phyloP scores from a whole-genome alignment of 2,888 invertebrate species.

The Trisateles emortualis region DNA sequence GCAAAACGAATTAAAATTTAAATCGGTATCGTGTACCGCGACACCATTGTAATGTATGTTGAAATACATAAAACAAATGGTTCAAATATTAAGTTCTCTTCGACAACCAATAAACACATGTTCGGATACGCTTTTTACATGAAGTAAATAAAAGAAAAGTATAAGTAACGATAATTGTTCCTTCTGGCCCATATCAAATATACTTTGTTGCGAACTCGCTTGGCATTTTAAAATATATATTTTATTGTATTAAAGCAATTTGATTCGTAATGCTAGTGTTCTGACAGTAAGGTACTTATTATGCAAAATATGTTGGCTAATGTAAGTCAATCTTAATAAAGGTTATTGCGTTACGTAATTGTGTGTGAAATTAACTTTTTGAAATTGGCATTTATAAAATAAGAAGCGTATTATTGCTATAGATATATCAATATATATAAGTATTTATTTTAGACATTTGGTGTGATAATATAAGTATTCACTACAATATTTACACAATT shows the following conservation, averaged over 20 bases:
- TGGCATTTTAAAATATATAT: conserved; percentile 27
- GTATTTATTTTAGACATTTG: too few species aligned
- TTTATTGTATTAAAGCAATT: conserved; percentile 31
- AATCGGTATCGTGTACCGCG: conserved; percentile 27
- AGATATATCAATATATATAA: too few species aligned
- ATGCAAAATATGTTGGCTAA: conserved; percentile 37
- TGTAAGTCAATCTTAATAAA: conserved; percentile 24
- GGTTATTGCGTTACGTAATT: conserved; percentile 29
- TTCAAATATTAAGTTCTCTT: conserved; percentile 49
- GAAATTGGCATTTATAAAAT: conserved; percentile 17
- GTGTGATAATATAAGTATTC: too few species aligned
- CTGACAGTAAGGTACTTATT: conserved; percentile 20
- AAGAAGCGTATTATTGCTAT: conserved; percentile 6
- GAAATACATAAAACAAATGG: conserved; percentile 34
- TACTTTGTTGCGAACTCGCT: conserved; percentile 34
- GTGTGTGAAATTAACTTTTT: conserved; percentile 45
- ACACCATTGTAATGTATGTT: conserved; percentile 31
- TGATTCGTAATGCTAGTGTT: conserved; percentile 7
- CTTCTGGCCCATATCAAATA: conserved; percentile 19
- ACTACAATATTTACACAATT: too few species aligned
- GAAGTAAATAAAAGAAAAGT: conserved; percentile 43
- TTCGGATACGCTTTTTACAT: conserved; percentile 48
- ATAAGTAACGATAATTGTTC: conserved; percentile 46
- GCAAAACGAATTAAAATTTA: conserved; percentile 34
- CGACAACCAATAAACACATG: conserved; percentile 54